Conservation (phyloP, 1,140 invertebrate genomes). For the Portunus trituberculatus region DNA sequence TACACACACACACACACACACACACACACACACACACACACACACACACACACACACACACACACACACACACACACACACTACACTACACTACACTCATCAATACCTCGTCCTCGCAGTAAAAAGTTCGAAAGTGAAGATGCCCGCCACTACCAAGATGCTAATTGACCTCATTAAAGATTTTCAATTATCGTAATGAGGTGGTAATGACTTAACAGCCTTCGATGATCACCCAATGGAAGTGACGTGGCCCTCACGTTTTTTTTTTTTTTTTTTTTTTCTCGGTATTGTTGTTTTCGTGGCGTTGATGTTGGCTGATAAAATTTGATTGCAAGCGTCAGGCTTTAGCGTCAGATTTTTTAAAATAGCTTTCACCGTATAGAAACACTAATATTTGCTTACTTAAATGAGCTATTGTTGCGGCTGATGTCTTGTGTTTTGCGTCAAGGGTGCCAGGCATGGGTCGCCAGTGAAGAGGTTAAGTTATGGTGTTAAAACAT, state of each 20-base stretch:
- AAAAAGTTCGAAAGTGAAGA: background rate
- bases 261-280: background rate
- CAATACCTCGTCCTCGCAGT: background rate
- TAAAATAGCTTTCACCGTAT: background rate
- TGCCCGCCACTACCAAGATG: constrained; percentile 1
- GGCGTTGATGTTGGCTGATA: background rate
- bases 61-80: too few relatives aligned
- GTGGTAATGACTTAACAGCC: constrained; percentile 21
- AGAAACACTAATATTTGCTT: background rate
- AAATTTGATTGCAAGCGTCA: background rate
- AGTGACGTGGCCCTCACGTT: background rate
- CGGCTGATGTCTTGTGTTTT: background rate
- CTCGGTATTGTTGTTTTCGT: background rate
- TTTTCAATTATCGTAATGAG: constrained; percentile 24
- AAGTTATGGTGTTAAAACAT: too few relatives aligned
- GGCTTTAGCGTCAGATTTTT: background rate
- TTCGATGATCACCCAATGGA: constrained; percentile 10
- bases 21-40: background rate
- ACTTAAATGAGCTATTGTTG: background rate
- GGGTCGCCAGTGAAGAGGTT: background rate
- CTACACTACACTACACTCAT: background rate
- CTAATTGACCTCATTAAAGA: constrained; percentile 23
- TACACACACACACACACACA: background rate
- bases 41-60: too few relatives aligned
- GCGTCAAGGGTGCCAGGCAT: background rate